These are phyloP conservation scores for Lycia hirtaria DNA, from an alignment of 2,888 invertebrate genomes.

Conservation along the genomic window DNA sequence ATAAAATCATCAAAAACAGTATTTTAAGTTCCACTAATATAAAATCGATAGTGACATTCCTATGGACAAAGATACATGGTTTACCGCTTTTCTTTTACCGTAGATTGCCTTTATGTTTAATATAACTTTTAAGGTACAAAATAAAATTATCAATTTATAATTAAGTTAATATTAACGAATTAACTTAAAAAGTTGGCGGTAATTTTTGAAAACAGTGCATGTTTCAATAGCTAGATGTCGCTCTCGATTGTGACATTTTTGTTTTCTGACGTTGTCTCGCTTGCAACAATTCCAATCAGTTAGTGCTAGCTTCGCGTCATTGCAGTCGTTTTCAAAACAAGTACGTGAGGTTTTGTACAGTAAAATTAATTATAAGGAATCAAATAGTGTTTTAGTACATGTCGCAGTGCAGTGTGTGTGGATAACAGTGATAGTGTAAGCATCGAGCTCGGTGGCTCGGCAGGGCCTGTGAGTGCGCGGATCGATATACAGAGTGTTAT, in stretches of 20 bases:
- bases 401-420: conserved; percentile 66
- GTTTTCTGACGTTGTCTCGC: conserved; percentile 61
- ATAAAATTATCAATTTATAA: not conserved
- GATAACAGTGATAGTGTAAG: conserved; percentile 40
- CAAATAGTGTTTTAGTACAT: conserved; percentile 43
- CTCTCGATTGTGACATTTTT: conserved; percentile 43
- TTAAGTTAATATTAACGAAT: not conserved
- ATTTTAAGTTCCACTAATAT: conserved; percentile 57
- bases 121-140: not conserved
- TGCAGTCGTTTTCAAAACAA: conserved; percentile 67
- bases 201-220: conserved; percentile 63
- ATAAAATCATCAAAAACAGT: conserved; percentile 15
- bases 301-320: conserved; percentile 70
- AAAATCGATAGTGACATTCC: conserved; percentile 70
- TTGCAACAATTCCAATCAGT: conserved; percentile 57
- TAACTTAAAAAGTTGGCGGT: conserved; percentile 58
- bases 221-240: conserved; percentile 55
- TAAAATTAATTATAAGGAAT: conserved; percentile 48
- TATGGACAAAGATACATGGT: conserved; percentile 23
- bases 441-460: conserved; percentile 44
- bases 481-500: conserved; percentile 69
- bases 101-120: not conserved
- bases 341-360: conserved; percentile 54
- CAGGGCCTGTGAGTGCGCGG: conserved; percentile 57
- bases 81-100: too few relatives aligned